Base-by-base conservation (phyloP, 2,113 vertebrate species). In the Myotis yumanensis region DNA sequence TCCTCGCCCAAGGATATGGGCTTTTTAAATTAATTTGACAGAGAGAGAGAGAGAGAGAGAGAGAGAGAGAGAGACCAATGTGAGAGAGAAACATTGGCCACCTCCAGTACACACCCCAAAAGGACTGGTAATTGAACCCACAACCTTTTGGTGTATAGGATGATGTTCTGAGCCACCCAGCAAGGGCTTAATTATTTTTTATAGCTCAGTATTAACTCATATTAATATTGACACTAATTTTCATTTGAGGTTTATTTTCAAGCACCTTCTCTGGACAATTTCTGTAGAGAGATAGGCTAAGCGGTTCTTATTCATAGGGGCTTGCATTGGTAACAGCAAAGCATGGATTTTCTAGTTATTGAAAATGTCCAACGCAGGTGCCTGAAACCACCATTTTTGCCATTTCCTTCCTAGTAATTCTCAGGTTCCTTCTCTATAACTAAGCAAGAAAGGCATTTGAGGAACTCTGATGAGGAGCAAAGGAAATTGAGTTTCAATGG, bases 201-300 rank as follows among this genome's bases (percentile, higher is more conserved):
- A 80, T 46, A 37, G 57, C 11, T 93, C 40, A 81, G 11, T 68
- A 89, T 80, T 85, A 94, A 69, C 43, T 92, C 73, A n/a, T 46
- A 86, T 51, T 88, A 90, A 93, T 72, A 90, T 40, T 25, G 35
- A 25, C 14, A 28, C 48, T 59, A 22, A 35, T 82, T 85, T 95
- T 46, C 30, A 66, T 68, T 40, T 81, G 72, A 59, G 59, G 30
- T 64, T 95, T 92, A 46, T 52, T 93, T 80, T 30, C 32, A 64
- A 80, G 48, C 43, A 18, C 7, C 8, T 81, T 85, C 28, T 88
- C 68, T 80, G 17, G 30, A 32, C 11, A 87, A 37, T 68, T 94
- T 95, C 84, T 90, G 32, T 15, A 40, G 62, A 76, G 25, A 73
- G 18, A 2, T n/a, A 5, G 4, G 25, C 17, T 28, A 66, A 15